Percentiles rank a stretch among this genome's conserved stretches.
Evolutionary conservation across 2,888 invertebrate species (phyloP).

Genomic region (Drosophila mulleri): DNA sequence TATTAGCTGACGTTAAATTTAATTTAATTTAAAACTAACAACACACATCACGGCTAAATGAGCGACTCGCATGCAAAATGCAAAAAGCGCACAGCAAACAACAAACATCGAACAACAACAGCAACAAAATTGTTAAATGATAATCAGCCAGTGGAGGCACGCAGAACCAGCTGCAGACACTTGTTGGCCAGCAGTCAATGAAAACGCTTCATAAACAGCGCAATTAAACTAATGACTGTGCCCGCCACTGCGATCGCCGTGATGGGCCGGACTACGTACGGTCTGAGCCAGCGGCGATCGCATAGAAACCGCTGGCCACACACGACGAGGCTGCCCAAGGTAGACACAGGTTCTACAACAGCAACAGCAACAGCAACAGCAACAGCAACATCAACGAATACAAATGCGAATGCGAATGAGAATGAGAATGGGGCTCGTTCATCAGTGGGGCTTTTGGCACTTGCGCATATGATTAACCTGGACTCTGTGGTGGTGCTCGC

Average conservation of each 20-base stretch:
- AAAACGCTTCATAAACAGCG: constrained; percentile 75
- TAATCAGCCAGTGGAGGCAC: constrained; percentile 53
- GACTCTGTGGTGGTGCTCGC: not conserved
- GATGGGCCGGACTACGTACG: constrained; percentile 22
- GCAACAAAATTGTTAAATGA: constrained; percentile 54
- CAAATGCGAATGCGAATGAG: not conserved
- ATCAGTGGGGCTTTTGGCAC: constrained; percentile 65
- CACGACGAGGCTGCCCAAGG: constrained; percentile 46
- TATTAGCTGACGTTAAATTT: constrained; percentile 74
- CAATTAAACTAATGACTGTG: constrained; percentile 79
- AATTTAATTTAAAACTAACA: constrained; percentile 75
- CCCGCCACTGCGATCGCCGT: constrained; percentile 43
- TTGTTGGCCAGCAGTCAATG: constrained; percentile 53
- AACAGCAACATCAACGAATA: not conserved
- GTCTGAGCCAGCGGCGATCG: constrained; percentile 10
- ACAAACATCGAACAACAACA: constrained; percentile 7
- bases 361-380: not conserved
- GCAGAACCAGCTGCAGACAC: constrained; percentile 46
- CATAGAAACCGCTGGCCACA: constrained; percentile 63
- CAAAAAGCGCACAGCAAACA: constrained; percentile 13
- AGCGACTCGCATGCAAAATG: constrained; percentile 59
- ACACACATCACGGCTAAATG: constrained; percentile 57
- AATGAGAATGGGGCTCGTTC: constrained; percentile 29
- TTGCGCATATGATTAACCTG: constrained; percentile 72
- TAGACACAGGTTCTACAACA: constrained; percentile 11